phyloP scores from a whole-genome alignment of 2,113 vertebrate genomes.

The Corythornis cristatus region DNA sequence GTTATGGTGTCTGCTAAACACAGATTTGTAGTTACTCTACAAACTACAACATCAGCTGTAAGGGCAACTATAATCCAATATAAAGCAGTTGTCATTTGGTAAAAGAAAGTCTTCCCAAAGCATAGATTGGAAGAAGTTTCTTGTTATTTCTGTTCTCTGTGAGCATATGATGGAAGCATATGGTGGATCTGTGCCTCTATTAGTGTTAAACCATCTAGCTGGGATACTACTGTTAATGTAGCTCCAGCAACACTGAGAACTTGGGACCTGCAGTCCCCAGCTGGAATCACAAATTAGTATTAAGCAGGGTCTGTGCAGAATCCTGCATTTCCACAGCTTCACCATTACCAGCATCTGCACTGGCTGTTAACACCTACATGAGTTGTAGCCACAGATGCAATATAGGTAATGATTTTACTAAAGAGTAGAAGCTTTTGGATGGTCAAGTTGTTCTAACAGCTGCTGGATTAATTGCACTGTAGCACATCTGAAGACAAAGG shows the following conservation, averaged over 20 bases:
- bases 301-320: background rate
- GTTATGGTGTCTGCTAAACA: background rate
- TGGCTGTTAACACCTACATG: background rate
- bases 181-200: background rate
- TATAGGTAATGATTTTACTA: background rate
- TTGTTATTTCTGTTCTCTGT: background rate
- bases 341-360: background rate
- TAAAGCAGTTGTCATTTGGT: background rate
- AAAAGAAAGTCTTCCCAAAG: background rate
- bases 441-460: background rate
- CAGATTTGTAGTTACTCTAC: background rate
- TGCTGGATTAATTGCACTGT: background rate
- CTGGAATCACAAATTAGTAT: background rate
- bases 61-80: background rate
- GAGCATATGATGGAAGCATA: background rate
- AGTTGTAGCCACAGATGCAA: background rate
- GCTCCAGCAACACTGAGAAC: background rate
- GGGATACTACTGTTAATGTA: accelerated
- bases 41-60: background rate
- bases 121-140: background rate
- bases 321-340: background rate
- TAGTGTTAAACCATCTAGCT: background rate
- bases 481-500: background rate
- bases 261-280: background rate
- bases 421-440: background rate